A percentile compares a stretch with the other conserved stretches of the same genome.
phyloP scores from a whole-genome alignment of 2,888 invertebrate species.

The Ophioninae sp. region DNA sequence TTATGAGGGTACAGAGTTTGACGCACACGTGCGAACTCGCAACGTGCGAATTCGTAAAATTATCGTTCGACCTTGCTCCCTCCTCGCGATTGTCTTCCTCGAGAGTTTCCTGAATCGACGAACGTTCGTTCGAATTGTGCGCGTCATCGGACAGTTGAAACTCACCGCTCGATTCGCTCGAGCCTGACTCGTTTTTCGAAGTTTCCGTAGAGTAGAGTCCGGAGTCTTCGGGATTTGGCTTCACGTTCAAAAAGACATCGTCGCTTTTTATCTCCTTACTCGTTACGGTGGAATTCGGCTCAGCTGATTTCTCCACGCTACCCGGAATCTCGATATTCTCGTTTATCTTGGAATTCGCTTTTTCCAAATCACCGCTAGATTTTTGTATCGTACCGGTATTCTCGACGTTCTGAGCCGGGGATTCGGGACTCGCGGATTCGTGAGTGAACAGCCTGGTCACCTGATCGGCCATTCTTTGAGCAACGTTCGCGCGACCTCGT shows the following conservation, averaged over 20 bases:
- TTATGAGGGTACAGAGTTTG: constrained; percentile 89
- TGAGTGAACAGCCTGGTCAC: constrained; percentile 81
- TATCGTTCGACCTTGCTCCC: constrained; percentile 61
- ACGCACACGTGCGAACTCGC: constrained; percentile 85
- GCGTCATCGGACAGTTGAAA: constrained; percentile 79
- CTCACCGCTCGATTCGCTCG: constrained; percentile 79
- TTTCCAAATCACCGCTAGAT: constrained; percentile 64
- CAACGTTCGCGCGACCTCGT: constrained; percentile 86
- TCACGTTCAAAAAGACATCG: constrained; percentile 73
- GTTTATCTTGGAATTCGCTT: constrained; percentile 63
- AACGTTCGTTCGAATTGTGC: constrained; percentile 72
- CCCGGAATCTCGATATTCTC: constrained; percentile 63
- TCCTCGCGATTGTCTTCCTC: constrained; percentile 65
- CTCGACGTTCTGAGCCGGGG: constrained; percentile 62
- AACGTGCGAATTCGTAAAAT: constrained; percentile 66
- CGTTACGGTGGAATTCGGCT: constrained; percentile 55
- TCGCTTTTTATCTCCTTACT: constrained; percentile 59
- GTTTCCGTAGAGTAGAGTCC: constrained; percentile 79
- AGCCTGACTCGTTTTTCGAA: constrained; percentile 79
- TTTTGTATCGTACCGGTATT: constrained; percentile 65
- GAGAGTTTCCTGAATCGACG: constrained; percentile 56
- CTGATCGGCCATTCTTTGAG: constrained; percentile 89
- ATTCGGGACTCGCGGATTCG: constrained; percentile 72
- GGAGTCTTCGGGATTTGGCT: constrained; percentile 79
- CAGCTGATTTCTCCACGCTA: constrained; percentile 37